Conservation (phyloP, 1,140 invertebrate genomes). For the Epicauta chinensis region DNA sequence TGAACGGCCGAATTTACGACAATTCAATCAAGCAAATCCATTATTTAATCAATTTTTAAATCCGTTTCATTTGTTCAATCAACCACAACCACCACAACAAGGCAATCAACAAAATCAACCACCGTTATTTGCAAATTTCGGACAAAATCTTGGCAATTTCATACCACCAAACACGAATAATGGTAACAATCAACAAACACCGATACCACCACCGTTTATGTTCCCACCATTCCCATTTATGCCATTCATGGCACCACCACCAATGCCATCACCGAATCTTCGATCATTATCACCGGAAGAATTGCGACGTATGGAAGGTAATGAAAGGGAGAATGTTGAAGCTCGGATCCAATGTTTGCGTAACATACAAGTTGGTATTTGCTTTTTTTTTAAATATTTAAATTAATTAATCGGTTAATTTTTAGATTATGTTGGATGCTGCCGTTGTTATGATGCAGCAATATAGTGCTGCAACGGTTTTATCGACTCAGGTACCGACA, state of each 20-base stretch:
- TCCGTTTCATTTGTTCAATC: not conserved
- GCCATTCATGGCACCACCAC: constrained; percentile 57
- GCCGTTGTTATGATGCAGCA: constrained; percentile 85
- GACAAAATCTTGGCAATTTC: not conserved
- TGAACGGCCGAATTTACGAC: constrained; percentile 28
- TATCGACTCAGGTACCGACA: constrained; percentile 25
- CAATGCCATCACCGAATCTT: constrained; percentile 70
- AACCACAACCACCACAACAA: constrained; percentile 6
- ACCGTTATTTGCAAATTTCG: not conserved
- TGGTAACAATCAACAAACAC: constrained; percentile 14
- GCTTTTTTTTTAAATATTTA: not conserved
- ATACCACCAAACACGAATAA: constrained; percentile 12
- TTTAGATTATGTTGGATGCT: constrained; percentile 70
- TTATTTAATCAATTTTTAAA: constrained; percentile 26
- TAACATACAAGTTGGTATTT: constrained; percentile 62
- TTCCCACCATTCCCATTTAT: constrained; percentile 53
- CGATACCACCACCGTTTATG: constrained; percentile 47
- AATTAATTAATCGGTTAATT: not conserved
- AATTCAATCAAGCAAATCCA: constrained; percentile 32
- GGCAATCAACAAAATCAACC: constrained; percentile 19
- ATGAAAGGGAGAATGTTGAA: constrained; percentile 78
- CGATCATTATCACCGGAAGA: constrained; percentile 74
- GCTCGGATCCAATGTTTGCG: constrained; percentile 77
- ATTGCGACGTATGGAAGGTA: constrained; percentile 80
- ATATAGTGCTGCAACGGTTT: constrained; percentile 61